Evolutionary conservation across 2,113 vertebrate genomes (phyloP), one percentile per base, ranked within the genome.

Genomic region (Phalacrocorax brasilianus): DNA sequence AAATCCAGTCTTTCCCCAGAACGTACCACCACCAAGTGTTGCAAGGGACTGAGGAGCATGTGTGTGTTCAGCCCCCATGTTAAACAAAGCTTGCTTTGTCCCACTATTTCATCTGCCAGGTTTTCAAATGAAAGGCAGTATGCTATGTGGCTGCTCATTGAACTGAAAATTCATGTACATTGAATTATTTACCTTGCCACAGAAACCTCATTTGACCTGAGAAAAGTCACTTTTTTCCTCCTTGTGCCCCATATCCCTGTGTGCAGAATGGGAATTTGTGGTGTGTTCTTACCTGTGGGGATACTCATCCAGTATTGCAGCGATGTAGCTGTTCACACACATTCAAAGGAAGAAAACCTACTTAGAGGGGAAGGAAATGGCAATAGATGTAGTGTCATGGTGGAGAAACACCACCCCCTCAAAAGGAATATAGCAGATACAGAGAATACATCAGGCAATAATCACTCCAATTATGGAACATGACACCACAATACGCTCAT

Each of bases 151-250:
- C 91, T 84, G 70, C 62, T 89, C 21, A 4, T 10, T 40, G 75
- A 88, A 74, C 47, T 66, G 75, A 59, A 84, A 89, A 78, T 20
- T 93, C 42, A 0, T 7, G 70, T 68, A 45, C 11, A 0, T 55
- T 95, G 13, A 87, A 58, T 91, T 91, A 79, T 85, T 93, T 66
- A 89, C 70, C 38, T 74, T 67, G 66, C 79, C 73, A 68, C 61
- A 82, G 83, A 95, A 91, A 81, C 86, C 76, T 92, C 32, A 11
- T 55, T 81, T 80, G 66, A 85, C 84, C 91, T 85, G 47, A 76
- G 38, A 40, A 35, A 44, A 89, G 65, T 87, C 32, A 33, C 14
- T 81, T 79, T 55, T 55, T 89, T 56, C 12, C 8, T 91, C 32
- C 56, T 75, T 0, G 1, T 89, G 30, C 44, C 33, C 49, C 12